Evolutionary conservation across 30 jellyfish, hydroid and myxozoan species (phyloP).

Genomic region (Cassiopea xamachana): DNA sequence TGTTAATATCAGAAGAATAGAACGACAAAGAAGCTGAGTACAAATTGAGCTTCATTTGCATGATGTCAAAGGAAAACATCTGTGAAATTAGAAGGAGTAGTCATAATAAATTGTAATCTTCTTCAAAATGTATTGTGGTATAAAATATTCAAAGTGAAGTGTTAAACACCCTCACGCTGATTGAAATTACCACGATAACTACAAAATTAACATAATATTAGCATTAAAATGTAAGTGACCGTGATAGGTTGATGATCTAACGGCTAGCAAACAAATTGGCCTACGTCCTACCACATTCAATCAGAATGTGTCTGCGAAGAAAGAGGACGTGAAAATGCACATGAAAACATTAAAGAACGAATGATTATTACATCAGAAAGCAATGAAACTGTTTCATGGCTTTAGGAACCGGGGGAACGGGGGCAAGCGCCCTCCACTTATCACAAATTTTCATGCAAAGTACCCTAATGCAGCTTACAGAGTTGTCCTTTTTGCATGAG

Average conservation of each 20-base stretch:
- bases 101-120: slow-evolving; percentile 22
- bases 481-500: too few species aligned
- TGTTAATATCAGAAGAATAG: neutral
- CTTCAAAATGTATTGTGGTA: slow-evolving; percentile 16
- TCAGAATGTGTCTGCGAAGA: neutral
- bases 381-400: too few species aligned
- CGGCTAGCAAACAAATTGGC: slow-evolving; percentile 30
- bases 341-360: too few species aligned
- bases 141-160: slow-evolving; percentile 23
- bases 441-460: too few species aligned
- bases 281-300: slow-evolving; percentile 1
- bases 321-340: neutral
- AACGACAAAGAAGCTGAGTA: neutral
- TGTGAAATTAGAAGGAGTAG: slow-evolving; percentile 11
- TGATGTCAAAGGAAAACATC: slow-evolving; percentile 6
- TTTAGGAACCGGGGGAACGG: too few species aligned
- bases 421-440: too few species aligned
- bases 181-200: slow-evolving; percentile 6
- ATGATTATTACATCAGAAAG: too few species aligned
- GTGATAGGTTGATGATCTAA: slow-evolving; percentile 49
- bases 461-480: too few species aligned
- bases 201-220: slow-evolving; percentile 1
- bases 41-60: neutral
- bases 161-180: slow-evolving; percentile 27
- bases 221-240: slow-evolving; percentile 19